Percentiles rank a stretch among this genome's conserved stretches.
phyloP scores from a whole-genome alignment of 2,888 invertebrate species.

The Caenorhabditis afra region DNA sequence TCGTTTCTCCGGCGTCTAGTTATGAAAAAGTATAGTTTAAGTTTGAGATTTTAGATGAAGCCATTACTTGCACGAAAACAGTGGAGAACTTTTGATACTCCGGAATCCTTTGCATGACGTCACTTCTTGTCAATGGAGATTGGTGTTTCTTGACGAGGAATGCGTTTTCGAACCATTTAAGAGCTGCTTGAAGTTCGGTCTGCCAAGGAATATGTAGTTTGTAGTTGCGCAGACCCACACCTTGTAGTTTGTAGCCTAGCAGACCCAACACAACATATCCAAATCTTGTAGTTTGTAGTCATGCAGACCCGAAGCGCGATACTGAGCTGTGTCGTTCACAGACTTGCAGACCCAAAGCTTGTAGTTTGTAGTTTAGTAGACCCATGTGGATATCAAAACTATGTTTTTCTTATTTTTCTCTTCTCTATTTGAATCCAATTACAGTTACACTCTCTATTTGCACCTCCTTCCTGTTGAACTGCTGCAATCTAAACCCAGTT shows the following conservation, averaged over 20 bases:
- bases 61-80: slow-evolving; percentile 33
- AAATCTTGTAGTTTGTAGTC: not conserved
- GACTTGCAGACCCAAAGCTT: not conserved
- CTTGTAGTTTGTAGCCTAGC: not conserved
- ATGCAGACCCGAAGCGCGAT: not conserved
- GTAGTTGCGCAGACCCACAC: no score
- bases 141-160: slow-evolving; percentile 14
- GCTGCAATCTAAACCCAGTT: not conserved
- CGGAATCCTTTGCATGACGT: slow-evolving; percentile 18
- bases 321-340: not conserved
- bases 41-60: not conserved
- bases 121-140: slow-evolving; percentile 1
- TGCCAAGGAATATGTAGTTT: slow-evolving; percentile 6
- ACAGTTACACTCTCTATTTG: no score
- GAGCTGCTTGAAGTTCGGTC: slow-evolving; percentile 35
- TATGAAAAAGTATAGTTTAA: not conserved
- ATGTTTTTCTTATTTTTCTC: no score
- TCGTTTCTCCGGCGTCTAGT: slow-evolving; percentile 7
- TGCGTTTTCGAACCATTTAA: slow-evolving; percentile 45
- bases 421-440: no score
- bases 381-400: no score
- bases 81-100: slow-evolving; percentile 37
- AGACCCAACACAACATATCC: not conserved
- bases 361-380: not conserved
- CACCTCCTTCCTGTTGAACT: not conserved